Base-by-base conservation (phyloP, 1,140 invertebrate genomes). In the Zaprionus tsacasi region DNA sequence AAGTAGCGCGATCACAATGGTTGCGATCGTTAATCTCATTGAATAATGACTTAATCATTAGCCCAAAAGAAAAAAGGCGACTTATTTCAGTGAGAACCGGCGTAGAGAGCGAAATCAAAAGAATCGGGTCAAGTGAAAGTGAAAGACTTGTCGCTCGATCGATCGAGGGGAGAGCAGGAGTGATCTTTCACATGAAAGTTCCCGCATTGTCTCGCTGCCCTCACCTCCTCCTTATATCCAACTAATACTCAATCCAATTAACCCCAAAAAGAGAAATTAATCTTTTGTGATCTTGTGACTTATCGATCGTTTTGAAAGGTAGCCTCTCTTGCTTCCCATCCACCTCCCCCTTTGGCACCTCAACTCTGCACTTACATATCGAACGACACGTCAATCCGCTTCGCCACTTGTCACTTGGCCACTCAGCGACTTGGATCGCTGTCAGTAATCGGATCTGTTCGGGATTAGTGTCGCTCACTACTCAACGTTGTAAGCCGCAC, bases 401-500 rank as follows among this genome's bases (percentile, higher is more conserved):
- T 81, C 67, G 76, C 71, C 81, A 82, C 76, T 82, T 82, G 81
- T 85, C 81, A 78, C 43, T 66, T 55, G 81, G 36, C 68, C 72
- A 76, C 71, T 82, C 80, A 82, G 54, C 68, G 25, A 38, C 33
- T 59, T 65, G 15, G 27, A 60, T 21, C 21, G 21, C 78, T 76
- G 81, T 66, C 81, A 86, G 69, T 85, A 85, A 85, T 83, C 81
- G 81, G 81, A 67, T 85, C 81, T 85, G 78, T 35, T 54, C 30
- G 68, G 82, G 81, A 86, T 85, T 86, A 85, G 64, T 86, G 81
- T 85, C 81, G 81, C 80, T 85, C 81, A 85, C 65, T 68, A 67
- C 66, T 71, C 81, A 65, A 78, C 61, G 70, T 78, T 75, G 82
- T 86, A 86, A 86, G 78, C 81, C 70, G 58, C 56, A 66, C 59